phyloP scores from a whole-genome alignment of 2,113 vertebrate species.

The Plecturocebus donacophilus region DNA sequence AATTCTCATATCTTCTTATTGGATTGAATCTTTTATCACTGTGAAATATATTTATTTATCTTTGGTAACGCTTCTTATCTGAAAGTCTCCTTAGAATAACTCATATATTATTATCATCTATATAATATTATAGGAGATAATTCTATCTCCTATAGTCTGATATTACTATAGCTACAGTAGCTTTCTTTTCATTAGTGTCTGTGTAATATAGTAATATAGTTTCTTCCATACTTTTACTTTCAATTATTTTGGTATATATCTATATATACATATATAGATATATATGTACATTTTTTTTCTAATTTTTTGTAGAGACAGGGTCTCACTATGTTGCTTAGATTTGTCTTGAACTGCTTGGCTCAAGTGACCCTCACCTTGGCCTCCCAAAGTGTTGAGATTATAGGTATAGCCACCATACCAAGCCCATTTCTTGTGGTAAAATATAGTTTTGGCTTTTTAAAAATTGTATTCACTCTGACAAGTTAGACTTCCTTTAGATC shows the following conservation, averaged over 20 bases:
- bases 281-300: too few species aligned
- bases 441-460: not conserved
- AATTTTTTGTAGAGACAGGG: too few species aligned
- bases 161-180: not conserved
- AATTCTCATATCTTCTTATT: not conserved
- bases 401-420: too few species aligned
- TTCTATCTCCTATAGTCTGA: not conserved
- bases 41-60: not conserved
- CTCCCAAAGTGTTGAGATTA: too few species aligned
- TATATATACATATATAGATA: too few species aligned
- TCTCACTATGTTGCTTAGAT: too few species aligned
- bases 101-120: too few species aligned
- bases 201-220: not conserved
- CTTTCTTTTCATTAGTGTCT: not conserved
- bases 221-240: not conserved
- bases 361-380: too few species aligned
- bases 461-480: not conserved
- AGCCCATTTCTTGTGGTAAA: not conserved
- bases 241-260: not conserved
- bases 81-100: not conserved
- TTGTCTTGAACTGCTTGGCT: too few species aligned
- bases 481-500: not conserved
- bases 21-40: not conserved
- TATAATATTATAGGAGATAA: too few species aligned
- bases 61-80: not conserved